These are phyloP conservation scores for Herpailurus yagouaroundi DNA, from an alignment of 2,113 vertebrate genomes.

Conservation along the genomic window DNA sequence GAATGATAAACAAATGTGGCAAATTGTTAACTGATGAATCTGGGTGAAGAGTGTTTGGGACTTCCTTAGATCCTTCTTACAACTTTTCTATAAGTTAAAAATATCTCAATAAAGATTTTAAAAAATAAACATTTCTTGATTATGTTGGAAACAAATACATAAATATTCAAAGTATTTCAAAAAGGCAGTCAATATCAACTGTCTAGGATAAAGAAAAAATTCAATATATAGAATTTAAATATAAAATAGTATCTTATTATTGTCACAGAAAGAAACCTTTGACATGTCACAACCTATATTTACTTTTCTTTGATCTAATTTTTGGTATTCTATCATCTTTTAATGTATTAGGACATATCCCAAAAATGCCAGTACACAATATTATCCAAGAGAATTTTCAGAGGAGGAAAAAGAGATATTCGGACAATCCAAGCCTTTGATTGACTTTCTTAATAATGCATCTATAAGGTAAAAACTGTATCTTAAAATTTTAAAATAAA, in stretches of 20 bases:
- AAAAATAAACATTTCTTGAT: neutral
- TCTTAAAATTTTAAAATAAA: neutral
- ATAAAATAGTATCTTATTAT: constrained; percentile 31
- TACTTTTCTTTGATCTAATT: constrained; percentile 44
- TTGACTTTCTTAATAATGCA: constrained; percentile 85
- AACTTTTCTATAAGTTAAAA: neutral
- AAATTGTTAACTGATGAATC: neutral
- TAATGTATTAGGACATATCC: constrained; percentile 86
- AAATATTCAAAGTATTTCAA: neutral
- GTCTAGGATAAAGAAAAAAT: constrained; percentile 25
- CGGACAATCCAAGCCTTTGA: constrained; percentile 85
- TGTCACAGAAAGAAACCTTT: neutral
- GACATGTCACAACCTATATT: neutral
- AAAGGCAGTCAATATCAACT: neutral
- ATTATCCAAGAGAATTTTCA: constrained; percentile 87
- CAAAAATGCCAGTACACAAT: constrained; percentile 90
- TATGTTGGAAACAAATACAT: neutral
- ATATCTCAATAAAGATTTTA: neutral
- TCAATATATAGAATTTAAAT: neutral
- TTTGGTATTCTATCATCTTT: constrained; percentile 57
- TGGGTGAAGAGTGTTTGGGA: neutral
- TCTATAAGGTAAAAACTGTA: constrained; percentile 85
- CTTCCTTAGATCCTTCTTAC: neutral
- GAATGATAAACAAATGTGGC: neutral
- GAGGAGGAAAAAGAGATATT: constrained; percentile 85